Evolutionary conservation across 1,140 invertebrate species (phyloP).

Genomic region (Drosophila saltans): DNA sequence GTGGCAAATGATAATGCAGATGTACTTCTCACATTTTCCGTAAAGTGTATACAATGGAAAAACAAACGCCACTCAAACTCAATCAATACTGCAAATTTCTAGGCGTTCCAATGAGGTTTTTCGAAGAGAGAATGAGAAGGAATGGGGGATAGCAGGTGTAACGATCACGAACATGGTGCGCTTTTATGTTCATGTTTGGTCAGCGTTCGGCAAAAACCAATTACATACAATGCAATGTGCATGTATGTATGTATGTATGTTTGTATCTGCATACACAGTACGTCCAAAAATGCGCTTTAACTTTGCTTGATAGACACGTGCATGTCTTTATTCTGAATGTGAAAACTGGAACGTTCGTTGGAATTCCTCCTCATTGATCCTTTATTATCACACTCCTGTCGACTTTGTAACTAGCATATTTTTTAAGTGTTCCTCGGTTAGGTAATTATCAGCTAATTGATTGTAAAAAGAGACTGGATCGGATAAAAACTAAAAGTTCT

Average conservation of each 20-base stretch:
- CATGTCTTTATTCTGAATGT: background rate
- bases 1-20: background rate
- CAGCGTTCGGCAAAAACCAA: conserved; percentile 16
- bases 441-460: no score
- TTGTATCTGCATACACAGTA: background rate
- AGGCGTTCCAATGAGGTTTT: conserved; percentile 19
- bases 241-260: no score
- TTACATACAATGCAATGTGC: background rate
- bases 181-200: conserved; percentile 33
- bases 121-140: background rate
- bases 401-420: no score
- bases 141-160: conserved; percentile 46
- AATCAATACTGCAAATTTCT: conserved; percentile 65
- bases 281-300: conserved; percentile 50
- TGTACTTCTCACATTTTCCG: background rate
- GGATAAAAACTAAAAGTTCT: no score
- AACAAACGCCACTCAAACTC: conserved; percentile 45
- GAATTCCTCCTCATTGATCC: conserved; percentile 46
- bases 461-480: no score
- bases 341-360: background rate
- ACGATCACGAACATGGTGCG: conserved; percentile 47
- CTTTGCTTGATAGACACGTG: conserved; percentile 16
- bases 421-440: no score
- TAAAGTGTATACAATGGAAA: conserved; percentile 17
- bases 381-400: background rate